phyloP scores from a whole-genome alignment of 2,797 vertebrate genomes.

The Urosaurus nigricauda region DNA sequence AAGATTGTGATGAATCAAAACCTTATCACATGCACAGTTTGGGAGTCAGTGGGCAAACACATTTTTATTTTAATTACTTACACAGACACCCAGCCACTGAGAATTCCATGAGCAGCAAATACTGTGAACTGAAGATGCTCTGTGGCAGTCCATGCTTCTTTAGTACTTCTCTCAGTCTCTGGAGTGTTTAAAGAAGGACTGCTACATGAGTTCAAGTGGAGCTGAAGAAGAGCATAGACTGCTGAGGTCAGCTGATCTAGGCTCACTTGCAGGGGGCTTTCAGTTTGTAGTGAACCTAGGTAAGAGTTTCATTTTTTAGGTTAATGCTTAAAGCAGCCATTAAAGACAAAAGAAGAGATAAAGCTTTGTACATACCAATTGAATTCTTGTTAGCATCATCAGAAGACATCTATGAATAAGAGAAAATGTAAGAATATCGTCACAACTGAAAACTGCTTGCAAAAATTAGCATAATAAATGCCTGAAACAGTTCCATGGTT shows the following conservation, averaged over 20 bases:
- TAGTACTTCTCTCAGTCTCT: constrained; percentile 74
- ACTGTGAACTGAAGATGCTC: constrained; percentile 96
- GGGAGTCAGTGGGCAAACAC: not conserved
- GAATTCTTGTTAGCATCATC: constrained; percentile 72
- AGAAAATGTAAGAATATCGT: constrained; percentile 40
- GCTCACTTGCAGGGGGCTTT: constrained; percentile 85
- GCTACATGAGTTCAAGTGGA: constrained; percentile 86
- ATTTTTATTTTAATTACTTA: constrained; percentile 74
- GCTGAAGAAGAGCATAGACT: constrained; percentile 87
- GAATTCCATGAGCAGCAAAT: constrained; percentile 93
- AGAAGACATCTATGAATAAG: constrained; percentile 77
- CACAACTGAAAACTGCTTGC: not conserved
- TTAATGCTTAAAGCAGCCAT: not conserved
- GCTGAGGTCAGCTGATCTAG: constrained; percentile 87
- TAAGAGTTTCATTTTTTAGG: constrained; percentile 49
- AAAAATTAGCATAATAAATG: constrained; percentile 33
- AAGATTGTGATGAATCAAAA: constrained; percentile 41
- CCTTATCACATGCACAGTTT: not conserved
- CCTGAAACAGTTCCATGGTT: constrained; percentile 5
- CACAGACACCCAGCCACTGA: constrained; percentile 92
- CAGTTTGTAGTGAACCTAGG: constrained; percentile 79
- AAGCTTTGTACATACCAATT: constrained; percentile 79
- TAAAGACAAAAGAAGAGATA: constrained; percentile 38
- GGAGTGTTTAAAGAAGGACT: constrained; percentile 52
- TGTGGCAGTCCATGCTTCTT: constrained; percentile 89